Conservation (phyloP, 2,113 vertebrate genomes). For the Marmota flaviventris region DNA sequence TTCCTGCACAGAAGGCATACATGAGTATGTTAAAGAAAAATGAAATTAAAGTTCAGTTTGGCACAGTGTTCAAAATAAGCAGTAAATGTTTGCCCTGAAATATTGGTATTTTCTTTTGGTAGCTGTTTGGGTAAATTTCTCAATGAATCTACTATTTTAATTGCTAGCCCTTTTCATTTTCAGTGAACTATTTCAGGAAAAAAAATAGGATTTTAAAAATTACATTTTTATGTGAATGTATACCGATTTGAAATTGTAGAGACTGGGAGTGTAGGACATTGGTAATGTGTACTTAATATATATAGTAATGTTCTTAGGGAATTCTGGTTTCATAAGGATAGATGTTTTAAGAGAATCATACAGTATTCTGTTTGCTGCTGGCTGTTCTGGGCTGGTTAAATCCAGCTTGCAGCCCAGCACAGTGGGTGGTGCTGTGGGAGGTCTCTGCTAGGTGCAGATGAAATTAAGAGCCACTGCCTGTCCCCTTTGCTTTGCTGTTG, state of each 20-base stretch:
- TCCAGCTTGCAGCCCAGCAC: neutral
- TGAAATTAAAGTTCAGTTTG: conserved; percentile 21
- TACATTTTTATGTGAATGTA: neutral
- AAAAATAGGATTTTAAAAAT: neutral
- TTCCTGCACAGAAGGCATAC: neutral
- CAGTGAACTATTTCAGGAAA: neutral
- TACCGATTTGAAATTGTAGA: neutral
- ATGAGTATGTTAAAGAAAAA: neutral
- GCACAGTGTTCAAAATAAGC: neutral
- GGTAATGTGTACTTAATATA: neutral
- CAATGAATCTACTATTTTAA: neutral
- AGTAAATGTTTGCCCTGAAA: neutral
- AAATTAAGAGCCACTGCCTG: too few species aligned
- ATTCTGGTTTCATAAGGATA: neutral
- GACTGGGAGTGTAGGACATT: too few species aligned
- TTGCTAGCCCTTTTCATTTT: neutral
- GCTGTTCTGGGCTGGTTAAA: neutral
- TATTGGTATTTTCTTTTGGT: conserved; percentile 12
- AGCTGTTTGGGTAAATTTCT: neutral
- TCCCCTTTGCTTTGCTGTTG: neutral
- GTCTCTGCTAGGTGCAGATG: neutral
- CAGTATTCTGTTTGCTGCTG: neutral
- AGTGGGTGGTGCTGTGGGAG: neutral
- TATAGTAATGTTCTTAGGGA: neutral
- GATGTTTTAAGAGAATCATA: neutral